A percentile compares a stretch with the other conserved stretches of the same genome.
Conservation (phyloP, 2,113 vertebrate genomes). For the Zootoca vivipara region DNA sequence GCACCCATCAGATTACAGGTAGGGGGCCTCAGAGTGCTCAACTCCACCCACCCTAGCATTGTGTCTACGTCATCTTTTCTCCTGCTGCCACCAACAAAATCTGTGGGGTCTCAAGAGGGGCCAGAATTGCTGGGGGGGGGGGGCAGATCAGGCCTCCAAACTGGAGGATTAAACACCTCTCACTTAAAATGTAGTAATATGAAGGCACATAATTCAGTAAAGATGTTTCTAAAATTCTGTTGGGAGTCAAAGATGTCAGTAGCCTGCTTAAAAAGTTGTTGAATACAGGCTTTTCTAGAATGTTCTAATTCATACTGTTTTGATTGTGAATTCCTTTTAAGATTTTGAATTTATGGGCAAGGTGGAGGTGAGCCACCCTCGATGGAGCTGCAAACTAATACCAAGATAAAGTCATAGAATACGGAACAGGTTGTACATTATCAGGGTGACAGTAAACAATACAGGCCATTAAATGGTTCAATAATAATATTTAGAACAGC, state of each 20-base stretch:
- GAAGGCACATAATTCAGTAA: neutral
- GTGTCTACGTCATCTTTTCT: too few relatives aligned
- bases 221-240: neutral
- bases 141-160: too few relatives aligned
- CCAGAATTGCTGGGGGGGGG: too few relatives aligned
- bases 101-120: too few relatives aligned
- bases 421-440: neutral
- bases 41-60: too few relatives aligned
- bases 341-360: neutral
- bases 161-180: too few relatives aligned
- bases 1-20: too few relatives aligned
- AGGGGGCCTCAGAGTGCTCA: too few relatives aligned
- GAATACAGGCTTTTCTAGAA: neutral
- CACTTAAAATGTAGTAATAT: neutral
- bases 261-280: neutral
- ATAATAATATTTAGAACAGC: neutral
- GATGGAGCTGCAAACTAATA: conserved; percentile 64
- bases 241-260: neutral
- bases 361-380: conserved; percentile 50
- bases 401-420: neutral
- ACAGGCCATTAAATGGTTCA: neutral
- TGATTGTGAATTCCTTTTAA: neutral
- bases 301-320: neutral
- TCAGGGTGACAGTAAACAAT: neutral
- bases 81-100: too few relatives aligned